Conservation (phyloP, 2,113 vertebrate species). For the Corythornis vintsioides region DNA sequence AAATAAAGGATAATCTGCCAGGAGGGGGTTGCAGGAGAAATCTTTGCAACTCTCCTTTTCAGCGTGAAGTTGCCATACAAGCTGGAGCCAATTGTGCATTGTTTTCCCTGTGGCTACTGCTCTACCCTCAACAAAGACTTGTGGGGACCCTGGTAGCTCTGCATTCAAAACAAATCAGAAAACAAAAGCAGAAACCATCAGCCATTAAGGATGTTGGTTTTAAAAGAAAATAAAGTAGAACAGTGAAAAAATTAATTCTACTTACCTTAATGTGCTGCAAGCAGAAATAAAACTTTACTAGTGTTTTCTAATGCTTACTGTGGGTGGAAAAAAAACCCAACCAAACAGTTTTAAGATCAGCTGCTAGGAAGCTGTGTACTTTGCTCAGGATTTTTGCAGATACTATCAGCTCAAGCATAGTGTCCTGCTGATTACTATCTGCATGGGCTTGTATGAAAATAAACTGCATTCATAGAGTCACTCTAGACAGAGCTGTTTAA, state of each 20-base stretch:
- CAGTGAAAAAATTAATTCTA: not conserved
- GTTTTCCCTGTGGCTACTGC: not conserved
- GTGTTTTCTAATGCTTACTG: not conserved
- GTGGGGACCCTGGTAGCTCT: not conserved
- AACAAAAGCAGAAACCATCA: not conserved
- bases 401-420: not conserved
- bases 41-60: not conserved
- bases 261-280: not conserved
- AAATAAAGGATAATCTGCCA: not conserved
- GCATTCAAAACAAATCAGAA: not conserved
- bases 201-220: not conserved
- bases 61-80: not conserved
- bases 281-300: not conserved
- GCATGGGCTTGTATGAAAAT: not conserved
- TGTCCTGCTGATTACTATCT: not conserved
- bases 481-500: not conserved
- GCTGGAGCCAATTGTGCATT: not conserved
- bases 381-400: not conserved
- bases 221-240: not conserved
- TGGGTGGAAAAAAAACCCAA: too few relatives aligned
- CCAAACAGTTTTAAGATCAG: not conserved
- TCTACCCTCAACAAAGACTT: not conserved
- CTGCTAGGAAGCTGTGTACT: not conserved
- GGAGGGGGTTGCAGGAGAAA: not conserved
- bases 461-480: rapidly evolving